Evolutionary conservation across 2,888 invertebrate species (phyloP).

Genomic region (Margaritifera margaritifera): DNA sequence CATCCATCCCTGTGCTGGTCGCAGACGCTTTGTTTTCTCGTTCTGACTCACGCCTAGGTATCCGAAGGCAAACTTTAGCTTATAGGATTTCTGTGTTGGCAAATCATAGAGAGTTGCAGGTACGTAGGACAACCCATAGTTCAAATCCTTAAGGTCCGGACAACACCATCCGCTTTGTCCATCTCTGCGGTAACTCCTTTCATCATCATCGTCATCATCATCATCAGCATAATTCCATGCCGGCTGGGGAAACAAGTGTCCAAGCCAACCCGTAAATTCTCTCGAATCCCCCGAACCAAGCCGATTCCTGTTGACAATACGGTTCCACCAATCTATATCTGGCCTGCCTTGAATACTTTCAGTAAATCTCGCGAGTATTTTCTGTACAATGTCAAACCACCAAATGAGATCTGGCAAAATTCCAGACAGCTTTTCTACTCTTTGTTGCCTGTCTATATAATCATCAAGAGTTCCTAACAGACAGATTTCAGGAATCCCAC

Average conservation of each 20-base stretch:
- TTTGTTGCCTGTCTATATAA: no score
- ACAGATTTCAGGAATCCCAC: background rate
- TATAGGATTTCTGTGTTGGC: background rate
- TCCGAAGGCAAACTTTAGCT: background rate
- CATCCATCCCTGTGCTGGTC: slow-evolving; percentile 2
- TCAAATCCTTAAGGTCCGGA: background rate
- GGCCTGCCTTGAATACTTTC: background rate
- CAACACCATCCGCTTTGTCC: background rate
- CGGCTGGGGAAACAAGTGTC: background rate
- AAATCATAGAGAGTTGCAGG: background rate
- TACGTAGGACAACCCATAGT: background rate
- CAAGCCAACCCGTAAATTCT: background rate
- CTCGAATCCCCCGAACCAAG: background rate
- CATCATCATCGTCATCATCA: no score
- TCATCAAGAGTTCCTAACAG: background rate
- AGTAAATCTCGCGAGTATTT: background rate
- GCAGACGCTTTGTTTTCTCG: background rate
- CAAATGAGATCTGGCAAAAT: background rate
- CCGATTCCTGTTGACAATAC: background rate
- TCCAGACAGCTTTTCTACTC: no score
- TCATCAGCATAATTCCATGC: no score
- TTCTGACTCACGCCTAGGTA: background rate
- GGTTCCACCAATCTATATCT: background rate
- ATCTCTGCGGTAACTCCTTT: background rate
- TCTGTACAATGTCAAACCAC: background rate